phyloP scores from a whole-genome alignment of 2,113 vertebrate species.

The Tonatia bakeri region DNA sequence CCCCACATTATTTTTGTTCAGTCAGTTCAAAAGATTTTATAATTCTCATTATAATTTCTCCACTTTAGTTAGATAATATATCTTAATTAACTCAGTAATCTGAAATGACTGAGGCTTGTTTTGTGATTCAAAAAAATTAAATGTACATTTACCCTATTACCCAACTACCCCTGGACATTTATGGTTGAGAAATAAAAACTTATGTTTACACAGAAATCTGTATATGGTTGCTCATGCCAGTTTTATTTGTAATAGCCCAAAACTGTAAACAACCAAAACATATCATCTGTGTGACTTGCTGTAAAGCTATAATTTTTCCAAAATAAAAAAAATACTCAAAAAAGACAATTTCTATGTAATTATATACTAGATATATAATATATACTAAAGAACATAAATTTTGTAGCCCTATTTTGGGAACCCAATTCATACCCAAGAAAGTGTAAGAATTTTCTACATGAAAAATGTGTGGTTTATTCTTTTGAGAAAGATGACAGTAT shows the following conservation, averaged over 20 bases:
- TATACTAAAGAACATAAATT: background rate
- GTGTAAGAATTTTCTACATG: background rate
- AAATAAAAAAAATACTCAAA: background rate
- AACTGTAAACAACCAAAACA: background rate
- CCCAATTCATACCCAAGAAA: background rate
- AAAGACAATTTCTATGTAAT: background rate
- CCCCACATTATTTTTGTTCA: no score
- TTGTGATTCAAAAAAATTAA: background rate
- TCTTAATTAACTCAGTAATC: background rate
- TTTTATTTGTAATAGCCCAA: background rate
- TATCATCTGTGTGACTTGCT: background rate
- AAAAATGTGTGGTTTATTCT: background rate
- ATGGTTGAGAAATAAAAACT: background rate
- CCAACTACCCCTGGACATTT: background rate
- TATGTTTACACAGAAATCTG: background rate
- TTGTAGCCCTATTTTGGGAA: background rate
- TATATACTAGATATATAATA: background rate
- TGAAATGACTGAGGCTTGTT: background rate
- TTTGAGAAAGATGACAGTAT: background rate
- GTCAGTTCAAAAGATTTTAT: background rate
- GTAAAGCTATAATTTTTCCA: background rate
- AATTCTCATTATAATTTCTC: background rate
- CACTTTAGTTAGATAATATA: background rate
- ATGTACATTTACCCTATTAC: background rate
- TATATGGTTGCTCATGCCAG: background rate